Evolutionary conservation across 2,888 invertebrate genomes (phyloP).

Genomic region (Patella ulyssiponensis): DNA sequence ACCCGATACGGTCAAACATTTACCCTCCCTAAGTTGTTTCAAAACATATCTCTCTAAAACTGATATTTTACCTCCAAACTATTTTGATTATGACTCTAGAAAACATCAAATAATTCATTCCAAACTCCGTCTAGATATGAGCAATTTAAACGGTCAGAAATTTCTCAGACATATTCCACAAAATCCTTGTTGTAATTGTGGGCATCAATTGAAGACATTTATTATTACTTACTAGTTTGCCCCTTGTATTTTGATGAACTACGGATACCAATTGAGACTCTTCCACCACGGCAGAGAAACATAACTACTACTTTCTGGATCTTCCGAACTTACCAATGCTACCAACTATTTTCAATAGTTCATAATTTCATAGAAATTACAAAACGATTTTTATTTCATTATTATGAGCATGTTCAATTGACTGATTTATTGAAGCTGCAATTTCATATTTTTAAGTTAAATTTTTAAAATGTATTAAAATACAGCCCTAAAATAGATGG

Average conservation of each 20-base stretch:
- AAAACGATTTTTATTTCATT: too few relatives aligned
- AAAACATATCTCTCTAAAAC: not conserved
- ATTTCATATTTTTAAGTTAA: too few relatives aligned
- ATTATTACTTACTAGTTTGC: not conserved
- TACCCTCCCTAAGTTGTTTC: not conserved
- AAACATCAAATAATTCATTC: not conserved
- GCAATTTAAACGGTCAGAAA: conserved; percentile 1
- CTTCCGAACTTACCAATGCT: too few relatives aligned
- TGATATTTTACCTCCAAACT: not conserved
- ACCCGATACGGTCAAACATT: not conserved
- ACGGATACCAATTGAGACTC: too few relatives aligned
- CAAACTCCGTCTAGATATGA: not conserved
- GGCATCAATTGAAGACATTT: not conserved
- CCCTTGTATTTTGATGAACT: not conserved
- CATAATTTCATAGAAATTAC: too few relatives aligned
- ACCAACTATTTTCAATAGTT: too few relatives aligned
- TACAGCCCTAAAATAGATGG: too few relatives aligned
- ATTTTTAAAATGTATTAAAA: too few relatives aligned
- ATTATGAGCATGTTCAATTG: too few relatives aligned
- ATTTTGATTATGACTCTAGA: not conserved
- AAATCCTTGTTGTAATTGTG: not conserved
- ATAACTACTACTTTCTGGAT: too few relatives aligned
- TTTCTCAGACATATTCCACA: not conserved
- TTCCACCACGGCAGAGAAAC: too few relatives aligned
- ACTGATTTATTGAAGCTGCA: too few relatives aligned